Evolutionary conservation across 2,113 vertebrate genomes (phyloP), one percentile per base, ranked within the genome.

Genomic region (Calypte anna): DNA sequence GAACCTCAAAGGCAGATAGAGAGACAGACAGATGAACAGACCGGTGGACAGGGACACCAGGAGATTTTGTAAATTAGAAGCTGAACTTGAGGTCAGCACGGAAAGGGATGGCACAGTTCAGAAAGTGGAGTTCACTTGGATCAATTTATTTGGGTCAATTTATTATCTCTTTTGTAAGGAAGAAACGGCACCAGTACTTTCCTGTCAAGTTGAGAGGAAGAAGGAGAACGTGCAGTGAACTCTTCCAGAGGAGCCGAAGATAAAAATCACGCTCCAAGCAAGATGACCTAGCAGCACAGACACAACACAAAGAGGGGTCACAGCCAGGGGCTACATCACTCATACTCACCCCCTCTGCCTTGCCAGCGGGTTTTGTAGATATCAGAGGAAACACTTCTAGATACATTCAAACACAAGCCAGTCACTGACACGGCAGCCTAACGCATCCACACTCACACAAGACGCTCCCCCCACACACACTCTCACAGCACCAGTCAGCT

Each of bases 331-430:
- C 70, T 79, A 6, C 50, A 73, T 63, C 69, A 48, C 78, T 76
- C 70, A 36, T 90, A 89, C 89, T 89, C 91, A 87, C 84, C 86
- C 66, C 51, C 81, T 77, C n/a, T 82, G 70, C 51, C 73, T 62
- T n/a, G 82, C 54, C 83, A 31, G 86, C 28, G 55, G 79, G 31
- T 64, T 40, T 21, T 23, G 84, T 27, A 78, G 43, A 72, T 54
- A 75, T 38, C 82, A 64, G 82, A 53, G 50, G 58, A 53, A 86
- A 28, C 43, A 46, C 24, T 50, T 36, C 36, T 31, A 72, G 93
- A 66, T 58, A 62, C 74, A 46, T 84, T 61, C 66, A 55, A 24
- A 75, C 30, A 90, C 70, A 62, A 74, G 55, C 18, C 54, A 33
- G 69, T 18, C 74, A 61, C 38, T 10, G 66, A 14, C 69, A 57